These are phyloP conservation scores for Coleophora flavipennella DNA, from an alignment of 2,888 invertebrate species.

Conservation along the genomic window DNA sequence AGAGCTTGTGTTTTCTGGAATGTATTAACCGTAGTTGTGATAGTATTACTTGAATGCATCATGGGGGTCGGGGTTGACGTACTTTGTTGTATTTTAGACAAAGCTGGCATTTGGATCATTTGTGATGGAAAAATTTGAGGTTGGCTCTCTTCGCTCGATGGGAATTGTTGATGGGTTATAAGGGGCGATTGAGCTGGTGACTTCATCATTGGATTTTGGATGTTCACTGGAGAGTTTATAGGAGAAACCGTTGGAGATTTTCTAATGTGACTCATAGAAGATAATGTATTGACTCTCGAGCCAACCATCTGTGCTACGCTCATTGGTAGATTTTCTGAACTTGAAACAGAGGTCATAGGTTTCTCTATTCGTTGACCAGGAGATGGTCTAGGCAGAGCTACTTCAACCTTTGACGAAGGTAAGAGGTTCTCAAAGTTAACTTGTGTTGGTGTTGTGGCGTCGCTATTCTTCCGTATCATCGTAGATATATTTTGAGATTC, in stretches of 20 bases:
- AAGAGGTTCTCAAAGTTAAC: constrained; percentile 66
- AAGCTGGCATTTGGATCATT: constrained; percentile 65
- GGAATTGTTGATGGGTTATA: constrained; percentile 41
- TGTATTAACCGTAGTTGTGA: constrained; percentile 47
- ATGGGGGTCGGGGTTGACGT: constrained; percentile 39
- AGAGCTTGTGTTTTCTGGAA: constrained; percentile 51
- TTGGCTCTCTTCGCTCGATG: constrained; percentile 39
- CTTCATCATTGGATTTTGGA: constrained; percentile 52
- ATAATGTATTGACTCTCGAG: constrained; percentile 51
- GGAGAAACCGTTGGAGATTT: constrained; percentile 65
- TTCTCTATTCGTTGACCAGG: constrained; percentile 54
- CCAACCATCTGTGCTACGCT: constrained; percentile 53
- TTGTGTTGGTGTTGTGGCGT: constrained; percentile 56
- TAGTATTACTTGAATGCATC: constrained; percentile 51
- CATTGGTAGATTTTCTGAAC: constrained; percentile 44
- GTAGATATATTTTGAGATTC: constrained; percentile 53
- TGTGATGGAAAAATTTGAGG: constrained; percentile 41
- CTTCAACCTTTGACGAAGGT: constrained; percentile 66
- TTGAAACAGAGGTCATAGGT: constrained; percentile 29
- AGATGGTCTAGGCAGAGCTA: constrained; percentile 47
- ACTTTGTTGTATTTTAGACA: constrained; percentile 57
- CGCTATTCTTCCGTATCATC: constrained; percentile 60
- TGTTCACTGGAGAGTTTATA: constrained; percentile 49
- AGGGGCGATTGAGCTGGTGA: constrained; percentile 58
- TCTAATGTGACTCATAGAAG: constrained; percentile 48